Base-by-base conservation (phyloP, 1,140 invertebrate species). In the Globodera ellingtonae region DNA sequence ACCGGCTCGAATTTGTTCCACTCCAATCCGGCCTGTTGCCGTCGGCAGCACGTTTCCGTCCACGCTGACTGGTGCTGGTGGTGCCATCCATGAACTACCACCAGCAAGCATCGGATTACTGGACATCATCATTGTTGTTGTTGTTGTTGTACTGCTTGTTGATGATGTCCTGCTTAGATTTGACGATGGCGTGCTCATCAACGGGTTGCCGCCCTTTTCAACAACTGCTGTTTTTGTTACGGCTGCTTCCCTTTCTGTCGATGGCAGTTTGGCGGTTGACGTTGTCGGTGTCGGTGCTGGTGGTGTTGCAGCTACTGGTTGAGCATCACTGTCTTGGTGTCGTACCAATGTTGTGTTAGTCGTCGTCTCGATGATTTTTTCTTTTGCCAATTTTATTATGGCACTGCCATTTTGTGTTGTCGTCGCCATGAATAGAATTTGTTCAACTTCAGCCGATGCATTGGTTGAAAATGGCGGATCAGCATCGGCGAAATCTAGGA, bases 1-100 rank as follows among this genome's bases (percentile, higher is more conserved):
- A 15, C 21, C 65, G 24, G 82, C 72, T 35, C 79, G n/a, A 44
- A 84, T 62, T 62, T 84, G 79, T 48, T 77, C 50, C 13, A 10
- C 48, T n/a, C 48, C 46, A 50, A 77, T 4, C 5, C 75, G 52
- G 21, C 21, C 24, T 6, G n/a, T 7, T 15, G 67, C 35, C 10
- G 15, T 18, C 56, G 56, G 56, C 56, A 62, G 13, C 10, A 62
- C 56, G 18, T 62, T 62, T 18, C 56, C 56, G 56, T 62, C 56
- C 56, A 62, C 56, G 18, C 56, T 62, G 56, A 62, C 18, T 15
- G 56, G 10, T 6, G 56, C 56, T 15, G 56, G 56, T 6, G 56
- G 56, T 18, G 56, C 56, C 56, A 62, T 62, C 56, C 56, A 62
- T 4, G 15, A 62, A 6, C 18, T 62, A 15, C 15, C 18, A 4